phyloP scores from a whole-genome alignment of 53 echinoderm and acorn worm genomes.

The Henricia sp. region DNA sequence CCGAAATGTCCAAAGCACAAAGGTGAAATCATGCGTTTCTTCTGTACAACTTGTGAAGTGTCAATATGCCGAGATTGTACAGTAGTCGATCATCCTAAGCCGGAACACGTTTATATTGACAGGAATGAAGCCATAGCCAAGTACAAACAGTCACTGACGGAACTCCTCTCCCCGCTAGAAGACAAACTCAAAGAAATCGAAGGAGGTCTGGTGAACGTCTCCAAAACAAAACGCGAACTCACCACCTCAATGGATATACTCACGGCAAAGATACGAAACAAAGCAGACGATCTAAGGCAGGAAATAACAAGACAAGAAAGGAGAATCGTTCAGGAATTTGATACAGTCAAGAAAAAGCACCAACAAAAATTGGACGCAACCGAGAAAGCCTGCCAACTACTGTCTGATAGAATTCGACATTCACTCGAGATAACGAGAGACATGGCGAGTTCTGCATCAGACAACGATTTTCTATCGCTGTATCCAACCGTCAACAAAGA shows the following conservation, averaged over 20 bases:
- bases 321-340: neutral
- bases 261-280: neutral
- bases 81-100: constrained; percentile 27
- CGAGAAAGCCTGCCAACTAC: neutral
- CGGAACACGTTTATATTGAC: constrained; percentile 38
- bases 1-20: no score
- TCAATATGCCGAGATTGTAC: no score
- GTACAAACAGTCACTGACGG: neutral
- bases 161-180: neutral
- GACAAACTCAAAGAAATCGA: neutral
- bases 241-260: neutral
- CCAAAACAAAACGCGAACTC: neutral
- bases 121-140: neutral
- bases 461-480: neutral
- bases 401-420: neutral
- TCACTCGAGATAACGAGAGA: constrained; percentile 3
- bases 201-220: neutral
- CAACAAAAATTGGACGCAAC: neutral
- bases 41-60: no score
- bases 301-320: constrained; percentile 8
- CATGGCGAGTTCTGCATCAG: neutral
- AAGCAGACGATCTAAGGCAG: neutral
- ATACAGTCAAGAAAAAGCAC: neutral
- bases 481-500: constrained; percentile 6
- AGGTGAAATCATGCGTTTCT: no score